These are phyloP conservation scores for Heliconius aoede DNA, from an alignment of 2,888 invertebrate species.

Conservation along the genomic window DNA sequence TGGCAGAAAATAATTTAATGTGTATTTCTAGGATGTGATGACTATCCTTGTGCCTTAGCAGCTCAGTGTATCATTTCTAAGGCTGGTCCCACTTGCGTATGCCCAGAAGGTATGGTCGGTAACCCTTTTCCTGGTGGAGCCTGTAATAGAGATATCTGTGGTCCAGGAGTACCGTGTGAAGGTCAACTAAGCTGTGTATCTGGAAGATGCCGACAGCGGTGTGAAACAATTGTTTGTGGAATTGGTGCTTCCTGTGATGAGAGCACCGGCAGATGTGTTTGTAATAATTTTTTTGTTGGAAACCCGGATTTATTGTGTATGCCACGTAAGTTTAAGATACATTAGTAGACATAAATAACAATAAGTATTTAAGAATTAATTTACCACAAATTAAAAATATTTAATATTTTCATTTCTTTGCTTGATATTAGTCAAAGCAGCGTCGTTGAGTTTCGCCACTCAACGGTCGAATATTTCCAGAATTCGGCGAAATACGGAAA, in stretches of 20 bases:
- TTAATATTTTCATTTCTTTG: too few species aligned
- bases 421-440: too few species aligned
- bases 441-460: too few species aligned
- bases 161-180: slow-evolving; percentile 89
- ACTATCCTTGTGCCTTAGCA: slow-evolving; percentile 90
- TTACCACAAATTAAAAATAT: background rate
- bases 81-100: slow-evolving; percentile 93
- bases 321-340: slow-evolving; percentile 90
- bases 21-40: slow-evolving; percentile 86
- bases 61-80: slow-evolving; percentile 94
- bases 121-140: slow-evolving; percentile 96
- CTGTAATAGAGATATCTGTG: slow-evolving; percentile 92
- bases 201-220: slow-evolving; percentile 94
- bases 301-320: slow-evolving; percentile 95
- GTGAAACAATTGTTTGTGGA: slow-evolving; percentile 93
- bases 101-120: slow-evolving; percentile 92
- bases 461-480: too few species aligned
- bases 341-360: background rate
- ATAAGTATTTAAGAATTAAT: background rate
- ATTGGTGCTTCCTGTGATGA: slow-evolving; percentile 94
- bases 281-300: slow-evolving; percentile 93
- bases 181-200: slow-evolving; percentile 92
- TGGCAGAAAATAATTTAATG: slow-evolving; percentile 8
- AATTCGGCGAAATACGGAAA: too few species aligned
- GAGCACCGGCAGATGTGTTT: slow-evolving; percentile 91